Evolutionary conservation across 2,113 vertebrate genomes (phyloP).

Genomic region (Synodontis membranacea): DNA sequence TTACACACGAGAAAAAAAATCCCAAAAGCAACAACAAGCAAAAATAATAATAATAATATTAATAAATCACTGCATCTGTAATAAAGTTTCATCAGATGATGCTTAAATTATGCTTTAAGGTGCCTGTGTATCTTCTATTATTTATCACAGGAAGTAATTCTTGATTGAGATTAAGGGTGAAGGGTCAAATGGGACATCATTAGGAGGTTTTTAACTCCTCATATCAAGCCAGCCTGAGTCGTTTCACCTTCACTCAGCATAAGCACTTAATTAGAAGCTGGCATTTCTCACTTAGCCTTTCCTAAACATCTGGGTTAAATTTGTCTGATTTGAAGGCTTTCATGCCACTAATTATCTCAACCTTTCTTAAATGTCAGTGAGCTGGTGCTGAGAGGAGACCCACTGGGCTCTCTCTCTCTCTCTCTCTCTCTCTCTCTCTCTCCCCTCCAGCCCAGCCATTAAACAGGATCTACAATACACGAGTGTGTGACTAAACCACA

Average conservation of each 20-base stretch:
- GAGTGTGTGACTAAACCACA: conserved; percentile 21
- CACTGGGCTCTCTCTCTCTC: conserved; percentile 46
- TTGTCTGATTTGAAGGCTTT: conserved; percentile 57
- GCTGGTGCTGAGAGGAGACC: conserved; percentile 45
- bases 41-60: no score
- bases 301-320: conserved; percentile 58
- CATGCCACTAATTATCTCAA: conserved; percentile 58
- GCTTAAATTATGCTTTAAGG: neutral
- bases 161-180: conserved; percentile 19
- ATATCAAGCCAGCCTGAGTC: conserved; percentile 42
- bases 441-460: conserved; percentile 41
- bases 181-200: conserved; percentile 47
- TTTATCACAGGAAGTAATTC: conserved; percentile 28
- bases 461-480: conserved; percentile 42
- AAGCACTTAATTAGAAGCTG: conserved; percentile 52
- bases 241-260: conserved; percentile 35
- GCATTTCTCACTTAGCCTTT: conserved; percentile 58
- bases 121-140: conserved; percentile 11
- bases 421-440: conserved; percentile 31
- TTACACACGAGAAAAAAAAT: neutral
- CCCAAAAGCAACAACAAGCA: neutral
- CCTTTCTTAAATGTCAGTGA: conserved; percentile 59
- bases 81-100: conserved; percentile 22
- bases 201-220: conserved; percentile 49
- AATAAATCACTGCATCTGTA: neutral